Evolutionary conservation across 2,797 vertebrate species (phyloP).

Genomic region (Alosa sapidissima): DNA sequence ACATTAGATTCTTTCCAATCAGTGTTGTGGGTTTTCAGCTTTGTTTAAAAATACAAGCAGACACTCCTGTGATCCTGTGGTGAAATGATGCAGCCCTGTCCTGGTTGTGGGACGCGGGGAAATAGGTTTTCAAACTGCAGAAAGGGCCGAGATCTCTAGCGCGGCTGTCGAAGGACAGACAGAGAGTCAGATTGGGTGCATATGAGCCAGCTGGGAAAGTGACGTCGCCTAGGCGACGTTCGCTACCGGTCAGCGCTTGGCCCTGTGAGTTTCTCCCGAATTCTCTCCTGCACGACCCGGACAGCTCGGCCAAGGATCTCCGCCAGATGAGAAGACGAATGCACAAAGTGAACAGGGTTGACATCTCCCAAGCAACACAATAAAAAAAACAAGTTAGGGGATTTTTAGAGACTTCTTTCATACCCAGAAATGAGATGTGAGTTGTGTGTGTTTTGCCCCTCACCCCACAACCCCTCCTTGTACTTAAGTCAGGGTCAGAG

Average conservation of each 20-base stretch:
- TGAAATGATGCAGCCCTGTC: not conserved
- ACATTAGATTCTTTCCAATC: constrained; percentile 50
- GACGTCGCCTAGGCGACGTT: not conserved
- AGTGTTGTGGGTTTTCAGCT: constrained; percentile 46
- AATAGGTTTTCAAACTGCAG: constrained; percentile 30
- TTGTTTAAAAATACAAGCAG: constrained; percentile 33
- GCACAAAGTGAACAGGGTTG: constrained; percentile 58
- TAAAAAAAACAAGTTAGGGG: not conserved
- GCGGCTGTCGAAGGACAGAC: not conserved
- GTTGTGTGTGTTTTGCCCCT: constrained; percentile 46
- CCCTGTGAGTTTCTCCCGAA: too few species aligned
- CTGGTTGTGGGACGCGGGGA: constrained; percentile 31
- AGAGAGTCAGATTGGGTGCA: not conserved
- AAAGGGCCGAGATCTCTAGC: constrained; percentile 36
- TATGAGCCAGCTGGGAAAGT: not conserved
- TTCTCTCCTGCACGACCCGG: not conserved
- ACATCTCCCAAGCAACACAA: constrained; percentile 47
- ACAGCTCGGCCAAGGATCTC: constrained; percentile 39
- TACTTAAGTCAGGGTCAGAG: not conserved
- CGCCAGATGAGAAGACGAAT: constrained; percentile 41
- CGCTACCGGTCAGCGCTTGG: not conserved
- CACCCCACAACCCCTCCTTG: not conserved
- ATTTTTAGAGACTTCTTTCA: constrained; percentile 36
- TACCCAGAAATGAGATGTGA: constrained; percentile 44
- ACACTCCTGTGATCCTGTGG: not conserved